A percentile compares a stretch with the other conserved stretches of the same genome.
Conservation (phyloP, 2,888 invertebrate species). For the Rhorus exstirpatorius region DNA sequence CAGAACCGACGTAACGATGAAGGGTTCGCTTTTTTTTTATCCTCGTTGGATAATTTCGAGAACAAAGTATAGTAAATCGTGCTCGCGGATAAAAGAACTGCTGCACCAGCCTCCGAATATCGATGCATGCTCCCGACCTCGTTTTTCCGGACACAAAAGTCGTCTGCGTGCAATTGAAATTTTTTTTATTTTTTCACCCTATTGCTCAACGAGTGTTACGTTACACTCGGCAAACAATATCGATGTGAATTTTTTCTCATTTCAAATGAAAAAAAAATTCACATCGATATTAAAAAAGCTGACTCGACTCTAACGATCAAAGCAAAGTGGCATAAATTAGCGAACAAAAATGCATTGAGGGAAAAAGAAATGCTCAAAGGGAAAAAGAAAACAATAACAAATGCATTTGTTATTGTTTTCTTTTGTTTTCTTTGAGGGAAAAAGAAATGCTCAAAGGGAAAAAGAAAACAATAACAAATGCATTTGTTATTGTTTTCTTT, state of each 20-base stretch:
- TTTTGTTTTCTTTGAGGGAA: too few relatives aligned
- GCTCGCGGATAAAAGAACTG: constrained; percentile 49
- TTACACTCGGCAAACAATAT: constrained; percentile 27
- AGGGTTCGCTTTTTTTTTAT: not conserved
- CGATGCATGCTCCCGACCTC: constrained; percentile 48
- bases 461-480: too few relatives aligned
- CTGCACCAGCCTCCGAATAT: constrained; percentile 31
- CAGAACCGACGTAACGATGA: not conserved
- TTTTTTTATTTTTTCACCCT: constrained; percentile 9
- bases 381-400: constrained; percentile 11
- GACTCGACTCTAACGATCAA: constrained; percentile 22
- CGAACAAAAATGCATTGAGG: too few relatives aligned
- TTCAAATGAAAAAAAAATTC: too few relatives aligned
- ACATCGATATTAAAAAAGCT: too few relatives aligned
- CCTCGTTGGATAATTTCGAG: constrained; percentile 35
- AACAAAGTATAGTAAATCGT: constrained; percentile 51
- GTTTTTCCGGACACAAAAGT: constrained; percentile 37
- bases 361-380: too few relatives aligned
- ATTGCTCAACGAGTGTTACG: constrained; percentile 3
- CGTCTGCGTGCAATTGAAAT: too few relatives aligned
- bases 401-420: too few relatives aligned
- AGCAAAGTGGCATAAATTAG: constrained; percentile 47
- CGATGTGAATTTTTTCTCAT: too few relatives aligned
- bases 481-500: constrained; percentile 5
- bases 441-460: too few relatives aligned